Percentiles rank a stretch among this genome's conserved stretches.
These are phyloP conservation scores for Nesidiocoris tenuis DNA, from an alignment of 2,888 invertebrate genomes.

Conservation along the genomic window DNA sequence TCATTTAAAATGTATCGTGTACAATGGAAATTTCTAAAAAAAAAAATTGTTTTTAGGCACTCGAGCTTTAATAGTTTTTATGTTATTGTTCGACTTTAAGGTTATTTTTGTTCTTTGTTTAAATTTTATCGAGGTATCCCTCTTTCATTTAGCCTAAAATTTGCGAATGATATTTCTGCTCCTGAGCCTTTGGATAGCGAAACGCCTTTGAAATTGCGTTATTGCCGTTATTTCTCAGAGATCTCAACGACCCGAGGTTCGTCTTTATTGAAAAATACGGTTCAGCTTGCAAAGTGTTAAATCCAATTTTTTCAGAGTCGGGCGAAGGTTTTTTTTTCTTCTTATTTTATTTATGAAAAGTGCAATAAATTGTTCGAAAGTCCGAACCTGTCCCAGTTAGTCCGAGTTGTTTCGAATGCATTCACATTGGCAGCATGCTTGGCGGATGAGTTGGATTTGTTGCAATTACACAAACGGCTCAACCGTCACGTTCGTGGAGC, in stretches of 20 bases:
- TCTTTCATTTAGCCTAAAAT: slow-evolving; percentile 28
- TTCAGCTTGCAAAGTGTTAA: slow-evolving; percentile 23
- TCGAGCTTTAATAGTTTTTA: slow-evolving; percentile 39
- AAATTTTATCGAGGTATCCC: slow-evolving; percentile 26
- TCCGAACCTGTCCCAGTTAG: background rate
- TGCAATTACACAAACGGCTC: no score
- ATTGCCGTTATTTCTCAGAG: slow-evolving; percentile 1
- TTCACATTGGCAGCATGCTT: no score
- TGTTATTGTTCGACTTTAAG: slow-evolving; percentile 28
- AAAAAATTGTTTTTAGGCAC: slow-evolving; percentile 32
- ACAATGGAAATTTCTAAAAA: slow-evolving; percentile 10
- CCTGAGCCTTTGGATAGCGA: slow-evolving; percentile 6
- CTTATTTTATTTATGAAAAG: background rate
- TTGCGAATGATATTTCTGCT: slow-evolving; percentile 40
- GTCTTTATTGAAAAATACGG: slow-evolving; percentile 19
- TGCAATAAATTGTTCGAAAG: slow-evolving; percentile 29
- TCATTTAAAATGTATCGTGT: slow-evolving; percentile 12
- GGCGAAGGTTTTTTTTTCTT: background rate
- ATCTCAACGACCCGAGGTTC: slow-evolving; percentile 39
- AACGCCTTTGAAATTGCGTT: slow-evolving; percentile 4
- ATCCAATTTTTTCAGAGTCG: background rate
- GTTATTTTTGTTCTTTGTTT: slow-evolving; percentile 27
- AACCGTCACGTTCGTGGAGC: no score
- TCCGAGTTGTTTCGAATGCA: no score
- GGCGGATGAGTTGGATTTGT: no score